phyloP scores from a whole-genome alignment of 2,797 vertebrate species.

The Peromyscus melanophrys region DNA sequence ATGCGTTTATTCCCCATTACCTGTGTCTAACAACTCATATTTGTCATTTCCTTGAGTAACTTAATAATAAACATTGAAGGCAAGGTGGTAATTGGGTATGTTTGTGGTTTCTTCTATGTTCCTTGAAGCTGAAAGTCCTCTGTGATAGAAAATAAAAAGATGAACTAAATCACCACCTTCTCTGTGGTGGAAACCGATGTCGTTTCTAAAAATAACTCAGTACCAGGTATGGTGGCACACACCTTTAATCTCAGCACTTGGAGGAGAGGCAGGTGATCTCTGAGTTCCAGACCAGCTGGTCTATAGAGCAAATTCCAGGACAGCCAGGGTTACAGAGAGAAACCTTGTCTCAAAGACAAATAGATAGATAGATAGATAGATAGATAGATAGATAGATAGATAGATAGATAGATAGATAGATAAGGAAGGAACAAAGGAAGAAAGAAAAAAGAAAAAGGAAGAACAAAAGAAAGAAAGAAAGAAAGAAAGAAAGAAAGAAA shows the following conservation, averaged over 20 bases:
- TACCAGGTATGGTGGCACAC: fast-evolving
- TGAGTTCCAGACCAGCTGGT: no score
- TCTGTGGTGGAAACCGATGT: not conserved
- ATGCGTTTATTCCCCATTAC: not conserved
- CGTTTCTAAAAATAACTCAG: not conserved
- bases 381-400: not conserved
- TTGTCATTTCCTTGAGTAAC: not conserved
- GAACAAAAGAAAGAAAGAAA: no score
- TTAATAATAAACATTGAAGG: not conserved
- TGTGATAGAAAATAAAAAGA: not conserved
- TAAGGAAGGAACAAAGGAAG: not conserved
- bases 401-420: not conserved
- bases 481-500: no score
- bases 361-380: not conserved
- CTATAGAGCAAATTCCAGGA: not conserved
- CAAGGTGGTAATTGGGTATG: not conserved
- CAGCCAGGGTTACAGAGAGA: not conserved
- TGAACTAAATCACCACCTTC: not conserved
- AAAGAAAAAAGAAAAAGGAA: no score
- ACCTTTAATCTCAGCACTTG: not conserved
- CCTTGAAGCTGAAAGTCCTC: not conserved
- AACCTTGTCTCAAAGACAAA: not conserved
- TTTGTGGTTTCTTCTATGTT: not conserved
- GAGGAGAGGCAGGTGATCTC: not conserved
- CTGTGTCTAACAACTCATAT: not conserved